Conservation (phyloP, 2,113 vertebrate genomes). For the Leiothrix lutea region DNA sequence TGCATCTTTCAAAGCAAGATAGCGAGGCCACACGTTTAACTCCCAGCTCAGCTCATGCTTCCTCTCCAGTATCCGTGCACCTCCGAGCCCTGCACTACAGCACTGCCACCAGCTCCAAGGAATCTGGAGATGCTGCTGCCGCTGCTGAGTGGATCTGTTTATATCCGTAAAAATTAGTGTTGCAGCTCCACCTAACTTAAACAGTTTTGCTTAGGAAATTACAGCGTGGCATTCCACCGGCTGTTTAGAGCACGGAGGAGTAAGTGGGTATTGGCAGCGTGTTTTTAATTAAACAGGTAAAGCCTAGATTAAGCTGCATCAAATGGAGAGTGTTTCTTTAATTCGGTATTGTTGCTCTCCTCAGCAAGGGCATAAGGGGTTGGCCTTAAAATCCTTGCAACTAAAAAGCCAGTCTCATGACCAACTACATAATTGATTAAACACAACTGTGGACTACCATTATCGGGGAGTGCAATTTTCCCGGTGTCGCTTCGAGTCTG, state of each 20-base stretch:
- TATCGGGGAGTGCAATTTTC: constrained; percentile 75
- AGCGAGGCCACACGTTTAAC: neutral
- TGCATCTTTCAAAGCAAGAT: constrained; percentile 22
- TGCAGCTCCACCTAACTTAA: constrained; percentile 72
- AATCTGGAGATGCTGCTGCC: neutral
- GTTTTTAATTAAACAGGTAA: constrained; percentile 74
- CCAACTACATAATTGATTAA: constrained; percentile 80
- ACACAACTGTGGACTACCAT: constrained; percentile 75
- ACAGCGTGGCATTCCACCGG: constrained; percentile 42
- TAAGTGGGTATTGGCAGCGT: constrained; percentile 38
- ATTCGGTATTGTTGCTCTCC: constrained; percentile 45
- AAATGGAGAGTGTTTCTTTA: constrained; percentile 67
- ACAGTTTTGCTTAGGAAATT: constrained; percentile 48
- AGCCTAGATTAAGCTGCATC: constrained; percentile 66
- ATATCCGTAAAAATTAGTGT: constrained; percentile 62
- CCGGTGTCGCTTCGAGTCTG: constrained; percentile 71
- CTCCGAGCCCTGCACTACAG: neutral
- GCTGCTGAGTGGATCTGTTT: constrained; percentile 9
- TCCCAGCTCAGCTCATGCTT: neutral
- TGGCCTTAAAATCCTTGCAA: constrained; percentile 62
- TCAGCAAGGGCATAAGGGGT: constrained; percentile 33
- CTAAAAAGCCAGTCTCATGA: constrained; percentile 75
- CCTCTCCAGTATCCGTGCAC: neutral
- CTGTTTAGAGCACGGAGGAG: constrained; percentile 45
- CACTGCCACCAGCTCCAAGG: neutral